Evolutionary conservation across 2,888 invertebrate genomes (phyloP).

Genomic region (Drosophila koepferae): DNA sequence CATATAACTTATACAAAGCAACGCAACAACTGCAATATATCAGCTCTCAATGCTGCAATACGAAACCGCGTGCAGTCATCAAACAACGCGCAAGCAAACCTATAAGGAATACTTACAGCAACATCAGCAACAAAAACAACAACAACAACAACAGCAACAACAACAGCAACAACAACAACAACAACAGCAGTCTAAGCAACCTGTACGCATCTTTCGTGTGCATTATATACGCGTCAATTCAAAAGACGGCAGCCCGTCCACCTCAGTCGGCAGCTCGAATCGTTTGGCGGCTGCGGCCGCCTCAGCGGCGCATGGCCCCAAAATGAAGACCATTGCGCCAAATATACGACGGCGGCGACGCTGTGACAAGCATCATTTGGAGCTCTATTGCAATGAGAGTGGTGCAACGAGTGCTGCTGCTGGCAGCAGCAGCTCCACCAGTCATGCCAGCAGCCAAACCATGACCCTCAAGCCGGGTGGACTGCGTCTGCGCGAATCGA

Average conservation of each 20-base stretch:
- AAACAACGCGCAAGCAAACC: conserved; percentile 42
- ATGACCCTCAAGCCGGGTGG: conserved; percentile 60
- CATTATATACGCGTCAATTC: conserved; percentile 81
- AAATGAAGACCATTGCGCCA: conserved; percentile 89
- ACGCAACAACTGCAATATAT: neutral
- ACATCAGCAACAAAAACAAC: conserved; percentile 49
- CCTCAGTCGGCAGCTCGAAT: conserved; percentile 26
- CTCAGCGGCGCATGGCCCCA: conserved; percentile 74
- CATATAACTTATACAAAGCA: neutral
- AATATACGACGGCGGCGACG: conserved; percentile 87
- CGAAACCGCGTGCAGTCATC: conserved; percentile 64
- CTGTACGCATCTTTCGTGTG: conserved; percentile 76
- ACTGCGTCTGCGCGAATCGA: conserved; percentile 64
- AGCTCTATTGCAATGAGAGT: conserved; percentile 84
- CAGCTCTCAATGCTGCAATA: conserved; percentile 71
- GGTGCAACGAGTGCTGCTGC: conserved; percentile 7
- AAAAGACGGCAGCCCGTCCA: conserved; percentile 69
- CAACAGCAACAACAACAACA: conserved; percentile 44
- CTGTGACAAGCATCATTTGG: conserved; percentile 88
- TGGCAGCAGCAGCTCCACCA: neutral
- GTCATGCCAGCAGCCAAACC: conserved; percentile 21
- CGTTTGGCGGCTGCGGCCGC: conserved; percentile 49
- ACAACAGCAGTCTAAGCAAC: conserved; percentile 53
- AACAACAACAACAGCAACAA: conserved; percentile 28
- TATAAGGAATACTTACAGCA: conserved; percentile 50